These are phyloP conservation scores for Brachypteracias leptosomus DNA, from an alignment of 2,113 vertebrate species.

Conservation along the genomic window DNA sequence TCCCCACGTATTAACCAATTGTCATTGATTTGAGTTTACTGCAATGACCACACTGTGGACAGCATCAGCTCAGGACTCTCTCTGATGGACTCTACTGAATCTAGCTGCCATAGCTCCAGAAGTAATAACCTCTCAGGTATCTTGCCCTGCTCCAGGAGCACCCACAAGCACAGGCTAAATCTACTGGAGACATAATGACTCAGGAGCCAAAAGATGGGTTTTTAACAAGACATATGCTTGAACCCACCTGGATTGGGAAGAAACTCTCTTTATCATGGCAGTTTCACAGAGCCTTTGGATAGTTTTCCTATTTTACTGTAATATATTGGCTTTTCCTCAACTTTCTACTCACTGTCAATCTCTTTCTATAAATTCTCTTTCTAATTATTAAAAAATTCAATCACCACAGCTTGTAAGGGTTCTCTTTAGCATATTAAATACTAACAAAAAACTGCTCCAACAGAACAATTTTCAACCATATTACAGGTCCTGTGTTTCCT, in stretches of 20 bases:
- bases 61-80: background rate
- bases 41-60: rapidly evolving
- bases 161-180: background rate
- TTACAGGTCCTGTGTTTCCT: background rate
- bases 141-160: background rate
- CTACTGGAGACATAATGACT: background rate
- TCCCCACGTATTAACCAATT: background rate
- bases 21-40: background rate
- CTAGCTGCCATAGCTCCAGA: background rate
- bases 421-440: background rate
- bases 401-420: background rate
- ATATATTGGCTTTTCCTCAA: background rate
- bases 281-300: background rate
- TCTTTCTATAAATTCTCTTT: background rate
- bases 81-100: background rate
- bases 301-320: background rate
- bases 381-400: background rate
- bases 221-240: background rate
- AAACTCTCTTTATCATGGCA: background rate
- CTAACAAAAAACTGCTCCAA: background rate
- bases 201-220: background rate
- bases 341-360: background rate
- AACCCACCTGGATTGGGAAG: background rate
- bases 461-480: background rate
- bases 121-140: background rate